These are phyloP conservation scores for Drosophila parabipectinata DNA, from an alignment of 1,140 invertebrate species.

Conservation along the genomic window DNA sequence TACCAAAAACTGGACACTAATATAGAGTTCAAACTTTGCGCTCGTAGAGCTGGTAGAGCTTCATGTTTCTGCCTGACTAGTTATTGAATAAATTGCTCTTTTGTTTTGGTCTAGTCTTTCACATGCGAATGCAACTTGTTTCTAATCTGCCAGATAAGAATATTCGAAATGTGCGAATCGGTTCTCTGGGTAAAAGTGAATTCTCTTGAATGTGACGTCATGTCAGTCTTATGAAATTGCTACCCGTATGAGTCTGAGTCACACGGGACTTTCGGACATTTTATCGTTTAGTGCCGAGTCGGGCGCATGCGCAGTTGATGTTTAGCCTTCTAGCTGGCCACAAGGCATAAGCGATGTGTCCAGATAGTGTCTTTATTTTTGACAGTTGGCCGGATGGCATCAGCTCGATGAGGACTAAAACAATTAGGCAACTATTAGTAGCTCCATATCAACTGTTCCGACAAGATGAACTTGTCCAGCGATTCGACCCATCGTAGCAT, in stretches of 20 bases:
- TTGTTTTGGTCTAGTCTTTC: slow-evolving; percentile 26
- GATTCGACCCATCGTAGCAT: slow-evolving; percentile 34
- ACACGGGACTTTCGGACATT: slow-evolving; percentile 15
- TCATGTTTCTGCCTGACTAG: slow-evolving; percentile 28
- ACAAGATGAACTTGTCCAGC: slow-evolving; percentile 34
- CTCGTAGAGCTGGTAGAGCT: slow-evolving; percentile 45
- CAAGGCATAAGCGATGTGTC: slow-evolving; percentile 20
- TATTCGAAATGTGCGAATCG: neutral
- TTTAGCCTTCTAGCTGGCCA: neutral
- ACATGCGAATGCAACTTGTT: slow-evolving; percentile 35
- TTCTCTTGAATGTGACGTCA: slow-evolving; percentile 31
- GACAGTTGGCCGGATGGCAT: slow-evolving; percentile 27
- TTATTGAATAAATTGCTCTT: neutral
- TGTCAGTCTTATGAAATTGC: slow-evolving; percentile 47
- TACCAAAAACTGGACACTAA: neutral
- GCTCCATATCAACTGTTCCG: slow-evolving; percentile 3
- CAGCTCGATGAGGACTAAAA: slow-evolving; percentile 12
- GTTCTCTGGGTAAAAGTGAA: neutral
- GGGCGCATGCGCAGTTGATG: slow-evolving; percentile 19
- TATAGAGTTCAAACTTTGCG: slow-evolving; percentile 19
- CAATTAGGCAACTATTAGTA: slow-evolving; percentile 41
- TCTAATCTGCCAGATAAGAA: slow-evolving; percentile 27
- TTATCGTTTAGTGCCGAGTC: neutral
- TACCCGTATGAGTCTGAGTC: slow-evolving; percentile 17
- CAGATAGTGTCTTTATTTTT: slow-evolving; percentile 30